Evolutionary conservation across 2,888 invertebrate species (phyloP).

Genomic region (Eucera pruinosa): DNA sequence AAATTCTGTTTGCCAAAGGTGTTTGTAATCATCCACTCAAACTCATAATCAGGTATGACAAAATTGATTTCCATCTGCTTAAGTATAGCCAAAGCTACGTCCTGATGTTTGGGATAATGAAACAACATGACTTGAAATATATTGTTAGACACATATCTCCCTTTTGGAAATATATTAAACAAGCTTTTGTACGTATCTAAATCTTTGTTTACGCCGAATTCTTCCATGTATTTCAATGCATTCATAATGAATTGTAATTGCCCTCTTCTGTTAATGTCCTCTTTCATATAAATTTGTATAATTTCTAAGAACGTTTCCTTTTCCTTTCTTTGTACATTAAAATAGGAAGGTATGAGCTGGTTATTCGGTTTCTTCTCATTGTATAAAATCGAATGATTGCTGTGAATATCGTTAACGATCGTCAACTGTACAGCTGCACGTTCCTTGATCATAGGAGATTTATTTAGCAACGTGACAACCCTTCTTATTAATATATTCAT

Average conservation of each 20-base stretch:
- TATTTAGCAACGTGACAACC: neutral
- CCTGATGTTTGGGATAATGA: slow-evolving; percentile 98
- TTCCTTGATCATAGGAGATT: neutral
- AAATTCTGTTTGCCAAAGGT: slow-evolving; percentile 92
- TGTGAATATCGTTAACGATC: slow-evolving; percentile 31
- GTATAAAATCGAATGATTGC: neutral
- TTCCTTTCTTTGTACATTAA: slow-evolving; percentile 86
- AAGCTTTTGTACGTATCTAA: slow-evolving; percentile 94
- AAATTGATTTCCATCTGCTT: slow-evolving; percentile 97
- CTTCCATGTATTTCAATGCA: slow-evolving; percentile 94
- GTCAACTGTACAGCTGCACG: neutral
- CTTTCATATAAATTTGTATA: slow-evolving; percentile 90
- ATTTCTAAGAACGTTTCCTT: slow-evolving; percentile 90
- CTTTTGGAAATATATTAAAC: slow-evolving; percentile 94
- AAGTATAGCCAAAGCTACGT: slow-evolving; percentile 94
- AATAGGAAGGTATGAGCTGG: slow-evolving; percentile 67
- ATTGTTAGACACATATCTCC: slow-evolving; percentile 93
- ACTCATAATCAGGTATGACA: slow-evolving; percentile 96
- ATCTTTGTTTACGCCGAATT: slow-evolving; percentile 95
- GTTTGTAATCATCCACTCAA: slow-evolving; percentile 92
- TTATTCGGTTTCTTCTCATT: neutral
- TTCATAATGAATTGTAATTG: slow-evolving; percentile 98
- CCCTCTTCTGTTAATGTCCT: slow-evolving; percentile 90
- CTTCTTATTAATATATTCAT: slow-evolving; percentile 29
- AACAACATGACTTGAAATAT: slow-evolving; percentile 94